Base-by-base conservation (phyloP, 2,797 vertebrate genomes). In the Leptoclinus maculatus region DNA sequence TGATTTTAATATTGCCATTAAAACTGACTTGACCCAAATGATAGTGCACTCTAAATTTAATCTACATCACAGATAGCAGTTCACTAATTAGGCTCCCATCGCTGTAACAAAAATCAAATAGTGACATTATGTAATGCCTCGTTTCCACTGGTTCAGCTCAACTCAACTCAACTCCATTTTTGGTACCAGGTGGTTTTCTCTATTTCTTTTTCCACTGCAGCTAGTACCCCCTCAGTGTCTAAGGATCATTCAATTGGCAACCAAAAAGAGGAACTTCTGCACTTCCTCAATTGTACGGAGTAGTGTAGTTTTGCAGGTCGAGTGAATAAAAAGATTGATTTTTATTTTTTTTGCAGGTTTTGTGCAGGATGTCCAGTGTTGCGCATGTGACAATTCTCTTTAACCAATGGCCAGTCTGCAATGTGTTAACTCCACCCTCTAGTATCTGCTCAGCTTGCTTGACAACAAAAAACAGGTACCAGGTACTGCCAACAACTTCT, bases 1-100 rank as follows among this genome's bases (percentile, higher is more conserved):
- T 60, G 51, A 72, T 43, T 74, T 66, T 67, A 86, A 82, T 83
- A 77, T 66, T 57, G 62, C 65, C 74, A 53, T 49, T 63, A 70
- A 81, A 83, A 79, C 47, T 51, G 76, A 74, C 64, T 64, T 91
- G 83, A 88, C 88, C 91, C 62, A 91, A 64, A 87, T 89, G 49
- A 78, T n/a, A 59, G 32, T 19, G 27, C 14, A 7, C 16, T 83
- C 82, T 87, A 85, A 86, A 88, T 85, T 73, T 86, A 91, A 83
- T 80, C 56, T 7, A 45, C 62, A 66, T 79, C 60, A 74, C 54
- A 83, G 76, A 84, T 67, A 76, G 58, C 54, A 2, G 13, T 75
- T 69, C 12, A 36, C 64, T 69, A 25, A 66, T 66, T 41, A 10
- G n/a, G 17, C 63, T 66, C 34, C 23, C n/a, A 39, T 54, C 45